Evolutionary conservation across 1,140 invertebrate species (phyloP), one percentile per base, ranked within the genome.

Genomic region (Neoseiulus cucumeris): DNA sequence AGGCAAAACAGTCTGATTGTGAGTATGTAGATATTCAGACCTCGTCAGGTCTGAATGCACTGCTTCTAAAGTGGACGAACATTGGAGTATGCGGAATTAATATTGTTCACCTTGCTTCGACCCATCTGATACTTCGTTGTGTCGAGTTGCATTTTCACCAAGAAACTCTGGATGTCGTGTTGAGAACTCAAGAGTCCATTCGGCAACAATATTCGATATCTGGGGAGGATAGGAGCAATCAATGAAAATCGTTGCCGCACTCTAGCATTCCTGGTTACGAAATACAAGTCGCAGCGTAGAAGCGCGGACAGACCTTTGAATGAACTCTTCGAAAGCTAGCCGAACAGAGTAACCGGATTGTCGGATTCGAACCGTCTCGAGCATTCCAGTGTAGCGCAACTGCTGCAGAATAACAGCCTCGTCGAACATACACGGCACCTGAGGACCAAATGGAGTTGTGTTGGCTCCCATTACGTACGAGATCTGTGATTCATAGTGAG

Each of bases 321-420:
- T 89, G 74, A 96, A 96, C 76, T 94, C 90, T 74, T 93, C 89
- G 74, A 92, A 95, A 0, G 87, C 86, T 14, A 95, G 79, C 39
- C 92, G 79, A 45, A 95, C 91, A 73, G 92, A 93, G 77, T 94
- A 97, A 1, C 92, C 92, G 7, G 91, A 91, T 74, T 93, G 90
- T 59, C 92, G 78, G 64, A 97, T 96, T 71, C 91, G 78, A 0
- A 97, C 91, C 0, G 92, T 97, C 74, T 95, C 92, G 68, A 97
- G 73, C 92, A 96, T 96, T 59, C 92, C 92, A 0, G 92, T 96
- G 75, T 97, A 97, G 1, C 82, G 75, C 67, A 91, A 74, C 71
- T 83, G 89, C 51, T 90, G 79, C 70, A 92, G 85, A n/a, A 96
- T 91, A 0, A 91, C 87, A 66, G 91, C 88, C 70, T 94, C 88